Evolutionary conservation across 2,797 vertebrate genomes (phyloP).

Genomic region (Bradypodion ventrale): DNA sequence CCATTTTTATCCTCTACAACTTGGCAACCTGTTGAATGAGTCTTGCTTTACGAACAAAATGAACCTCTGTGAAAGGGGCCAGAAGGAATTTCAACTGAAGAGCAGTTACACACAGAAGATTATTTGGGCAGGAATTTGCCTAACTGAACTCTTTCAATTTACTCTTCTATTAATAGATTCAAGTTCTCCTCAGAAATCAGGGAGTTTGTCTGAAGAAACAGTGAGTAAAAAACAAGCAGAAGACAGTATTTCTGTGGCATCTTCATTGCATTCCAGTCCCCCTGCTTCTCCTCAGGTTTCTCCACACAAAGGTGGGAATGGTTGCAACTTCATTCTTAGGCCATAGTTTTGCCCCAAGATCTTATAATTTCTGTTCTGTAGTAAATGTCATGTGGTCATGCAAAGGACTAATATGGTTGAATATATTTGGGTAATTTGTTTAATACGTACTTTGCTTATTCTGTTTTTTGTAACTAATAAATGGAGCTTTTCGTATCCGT

Average conservation of each 20-base stretch:
- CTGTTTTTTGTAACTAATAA: slow-evolving; percentile 27
- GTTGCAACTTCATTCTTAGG: fast-evolving
- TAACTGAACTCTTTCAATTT: not conserved
- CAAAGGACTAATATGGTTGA: not conserved
- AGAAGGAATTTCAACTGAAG: not conserved
- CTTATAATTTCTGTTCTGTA: not conserved
- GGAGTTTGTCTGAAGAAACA: slow-evolving; percentile 81
- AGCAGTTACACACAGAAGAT: not conserved
- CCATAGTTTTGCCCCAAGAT: fast-evolving
- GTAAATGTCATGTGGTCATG: not conserved
- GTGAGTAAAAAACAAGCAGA: slow-evolving; percentile 83
- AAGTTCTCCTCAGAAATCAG: slow-evolving; percentile 82
- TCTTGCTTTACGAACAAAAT: too few species aligned
- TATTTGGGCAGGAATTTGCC: not conserved
- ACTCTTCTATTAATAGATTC: slow-evolving; percentile 71
- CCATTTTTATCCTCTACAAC: too few species aligned
- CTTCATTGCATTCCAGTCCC: slow-evolving; percentile 90
- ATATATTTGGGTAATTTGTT: not conserved
- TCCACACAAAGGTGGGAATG: slow-evolving; percentile 84
- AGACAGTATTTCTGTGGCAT: slow-evolving; percentile 83
- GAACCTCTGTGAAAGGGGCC: not conserved
- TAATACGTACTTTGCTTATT: not conserved
- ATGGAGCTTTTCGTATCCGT: slow-evolving; percentile 33
- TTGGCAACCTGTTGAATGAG: not conserved
- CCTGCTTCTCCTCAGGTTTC: slow-evolving; percentile 90